Evolutionary conservation across 1,140 invertebrate species (phyloP), one percentile per base, ranked within the genome.

Genomic region (Drosophila nigrodunni): DNA sequence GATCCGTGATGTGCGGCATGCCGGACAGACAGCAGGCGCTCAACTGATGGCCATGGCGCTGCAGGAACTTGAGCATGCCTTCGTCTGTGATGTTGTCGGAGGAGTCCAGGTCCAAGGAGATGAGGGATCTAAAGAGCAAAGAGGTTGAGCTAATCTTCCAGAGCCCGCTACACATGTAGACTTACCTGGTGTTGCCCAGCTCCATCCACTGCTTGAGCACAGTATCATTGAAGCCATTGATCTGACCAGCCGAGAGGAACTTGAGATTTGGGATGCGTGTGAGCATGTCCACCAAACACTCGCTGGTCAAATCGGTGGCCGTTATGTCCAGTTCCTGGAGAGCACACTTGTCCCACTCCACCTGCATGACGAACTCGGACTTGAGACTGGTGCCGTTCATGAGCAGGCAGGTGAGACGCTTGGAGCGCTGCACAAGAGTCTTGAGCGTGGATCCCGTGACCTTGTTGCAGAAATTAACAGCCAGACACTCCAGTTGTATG

Each of bases 1-100:
- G 97, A 93, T 99, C 99, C 1, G 98, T 98, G 77, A 99, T 97
- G 91, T 99, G 98, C 1, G 98, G 96, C 96, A 99, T 99, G 35
- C 99, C 99, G 44, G 97, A 97, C 1, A 99, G 93, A 66, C 96
- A 95, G 15, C 99, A 94, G 0, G 97, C 99, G 91, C 94, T 95
- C 9, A 99, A 93, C 92, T 98, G 97, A 71, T 95, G 94, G 0
- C 98, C 99, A 93, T 98, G 95, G 47, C 96, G 95, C 47, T 96
- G 97, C 30, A 99, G 93, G 92, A 99, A 98, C 89, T 98, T 97
- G 73, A 97, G 95, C 21, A 99, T 94, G 7, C 95, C 96, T 86
- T 98, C 98, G 91, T 99, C 99, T 2, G 95, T 96, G 49, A 99
- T 93, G 92, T 98, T 99, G 91, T 99, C 98, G 0, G 98, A 99